Evolutionary conservation across 2,797 vertebrate species (phyloP), one percentile per base, ranked within the genome.

Genomic region (Chromobotia macracanthus): DNA sequence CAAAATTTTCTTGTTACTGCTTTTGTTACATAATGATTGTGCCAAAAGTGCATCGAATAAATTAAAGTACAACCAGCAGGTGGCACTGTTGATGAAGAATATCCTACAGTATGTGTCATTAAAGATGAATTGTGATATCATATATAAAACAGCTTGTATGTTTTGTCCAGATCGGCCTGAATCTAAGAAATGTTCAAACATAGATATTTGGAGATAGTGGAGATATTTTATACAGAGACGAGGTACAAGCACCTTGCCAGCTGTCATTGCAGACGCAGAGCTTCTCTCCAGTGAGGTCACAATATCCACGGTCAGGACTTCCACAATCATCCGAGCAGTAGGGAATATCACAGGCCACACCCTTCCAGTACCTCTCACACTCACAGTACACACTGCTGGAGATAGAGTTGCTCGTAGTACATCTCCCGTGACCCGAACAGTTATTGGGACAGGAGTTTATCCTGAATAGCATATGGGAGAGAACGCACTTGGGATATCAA

Each of bases 251-350:
- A 98, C 97, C 97, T 95, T 99, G 97, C 97, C 97, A 99, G 84
- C 97, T 98, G 25, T 98, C 96, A 23, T 98, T 99, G 92, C 97
- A 99, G 23, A 99, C 97, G 15, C 97, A 99, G 55, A 97, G 86
- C 86, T 99, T 99, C 87, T 99, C 97, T 38, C 97, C 97, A 0
- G 97, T 99, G 78, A 99, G 89, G 91, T 99, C 97, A 67, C 97
- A 99, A 91, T 99, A 98, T 1, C 97, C 97, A 0, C 96, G 97
- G 83, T 99, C 97, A 0, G 97, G 97, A 64, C 97, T 99, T 71
- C 97, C 97, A 6, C 97, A 99, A 84, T 99, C 97, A 91, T 96
- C 96, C 89, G 94, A 95, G 79, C 97, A 99, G 75, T 99, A 99
- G 0, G 97, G 97, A 82, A 98, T 96, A 80, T 98, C 96, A 55